phyloP scores from a whole-genome alignment of 2,797 vertebrate genomes.

The Rhinophrynus dorsalis region DNA sequence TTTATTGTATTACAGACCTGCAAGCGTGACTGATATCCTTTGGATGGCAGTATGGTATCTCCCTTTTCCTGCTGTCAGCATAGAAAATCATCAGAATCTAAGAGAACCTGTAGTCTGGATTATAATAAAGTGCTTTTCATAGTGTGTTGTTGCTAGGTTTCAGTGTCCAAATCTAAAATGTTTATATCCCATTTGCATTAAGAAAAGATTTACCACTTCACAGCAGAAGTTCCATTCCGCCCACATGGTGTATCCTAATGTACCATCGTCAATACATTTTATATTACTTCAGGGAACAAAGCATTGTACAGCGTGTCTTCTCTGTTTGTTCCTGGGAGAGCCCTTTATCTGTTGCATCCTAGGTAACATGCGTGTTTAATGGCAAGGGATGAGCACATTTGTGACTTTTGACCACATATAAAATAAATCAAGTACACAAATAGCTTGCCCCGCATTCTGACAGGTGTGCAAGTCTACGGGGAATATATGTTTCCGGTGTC shows the following conservation, averaged over 20 bases:
- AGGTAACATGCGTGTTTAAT: slow-evolving; percentile 43
- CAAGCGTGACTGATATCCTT: slow-evolving; percentile 22
- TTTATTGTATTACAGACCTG: not conserved
- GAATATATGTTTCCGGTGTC: not conserved
- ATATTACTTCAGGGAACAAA: slow-evolving; percentile 39
- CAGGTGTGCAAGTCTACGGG: not conserved
- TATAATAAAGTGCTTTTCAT: slow-evolving; percentile 21
- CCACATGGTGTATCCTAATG: slow-evolving; percentile 25
- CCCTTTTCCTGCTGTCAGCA: slow-evolving; percentile 2
- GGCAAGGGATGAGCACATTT: slow-evolving; percentile 15
- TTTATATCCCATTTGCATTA: slow-evolving; percentile 32
- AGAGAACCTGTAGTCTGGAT: slow-evolving; percentile 36
- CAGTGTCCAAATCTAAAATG: slow-evolving; percentile 31
- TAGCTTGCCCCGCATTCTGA: not conserved
- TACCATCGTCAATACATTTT: slow-evolving; percentile 48
- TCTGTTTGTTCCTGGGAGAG: slow-evolving; percentile 53
- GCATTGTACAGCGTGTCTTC: slow-evolving; percentile 34
- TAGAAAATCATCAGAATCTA: slow-evolving; percentile 5
- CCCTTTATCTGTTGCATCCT: slow-evolving; percentile 40
- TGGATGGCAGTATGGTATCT: slow-evolving; percentile 3
- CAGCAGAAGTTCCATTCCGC: slow-evolving; percentile 6
- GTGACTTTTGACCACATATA: slow-evolving; percentile 9
- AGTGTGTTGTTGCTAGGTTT: slow-evolving; percentile 44
- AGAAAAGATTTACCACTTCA: slow-evolving; percentile 18
- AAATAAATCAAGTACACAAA: slow-evolving; percentile 12